phyloP scores from a whole-genome alignment of 2,888 invertebrate species.

The Panopea generosa region DNA sequence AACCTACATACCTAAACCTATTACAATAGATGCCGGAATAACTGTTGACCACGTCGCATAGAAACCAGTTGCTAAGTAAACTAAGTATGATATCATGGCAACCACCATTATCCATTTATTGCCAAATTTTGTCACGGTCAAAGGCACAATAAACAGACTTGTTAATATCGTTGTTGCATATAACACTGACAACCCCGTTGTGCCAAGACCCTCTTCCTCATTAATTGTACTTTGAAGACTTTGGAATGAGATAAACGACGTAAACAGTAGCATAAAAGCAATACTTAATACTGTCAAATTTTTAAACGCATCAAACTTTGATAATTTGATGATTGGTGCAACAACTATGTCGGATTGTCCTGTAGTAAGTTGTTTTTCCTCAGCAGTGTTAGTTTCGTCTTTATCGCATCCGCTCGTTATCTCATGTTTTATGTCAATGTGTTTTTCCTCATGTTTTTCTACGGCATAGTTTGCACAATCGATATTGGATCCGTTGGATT shows the following conservation, averaged over 20 bases:
- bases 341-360: no score
- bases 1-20: no score
- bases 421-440: no score
- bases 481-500: no score
- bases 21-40: slow-evolving; percentile 77
- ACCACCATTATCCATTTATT: slow-evolving; percentile 76
- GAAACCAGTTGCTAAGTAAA: slow-evolving; percentile 79
- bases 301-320: no score
- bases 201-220: slow-evolving; percentile 74
- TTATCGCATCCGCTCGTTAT: no score
- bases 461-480: no score
- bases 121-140: slow-evolving; percentile 74
- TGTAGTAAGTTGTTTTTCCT: no score
- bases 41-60: slow-evolving; percentile 76
- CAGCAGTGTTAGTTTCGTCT: no score
- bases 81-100: slow-evolving; percentile 73
- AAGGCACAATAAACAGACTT: slow-evolving; percentile 75
- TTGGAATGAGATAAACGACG: slow-evolving; percentile 80
- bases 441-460: no score
- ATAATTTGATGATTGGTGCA: no score
- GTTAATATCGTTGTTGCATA: slow-evolving; percentile 80
- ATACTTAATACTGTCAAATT: no score
- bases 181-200: slow-evolving; percentile 77
- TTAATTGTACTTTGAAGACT: slow-evolving; percentile 81
- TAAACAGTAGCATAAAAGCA: slow-evolving; percentile 78